A percentile compares a stretch with the other conserved stretches of the same genome.
Evolutionary conservation across 2,797 vertebrate species (phyloP).

Genomic region (Oreortyx pictus): DNA sequence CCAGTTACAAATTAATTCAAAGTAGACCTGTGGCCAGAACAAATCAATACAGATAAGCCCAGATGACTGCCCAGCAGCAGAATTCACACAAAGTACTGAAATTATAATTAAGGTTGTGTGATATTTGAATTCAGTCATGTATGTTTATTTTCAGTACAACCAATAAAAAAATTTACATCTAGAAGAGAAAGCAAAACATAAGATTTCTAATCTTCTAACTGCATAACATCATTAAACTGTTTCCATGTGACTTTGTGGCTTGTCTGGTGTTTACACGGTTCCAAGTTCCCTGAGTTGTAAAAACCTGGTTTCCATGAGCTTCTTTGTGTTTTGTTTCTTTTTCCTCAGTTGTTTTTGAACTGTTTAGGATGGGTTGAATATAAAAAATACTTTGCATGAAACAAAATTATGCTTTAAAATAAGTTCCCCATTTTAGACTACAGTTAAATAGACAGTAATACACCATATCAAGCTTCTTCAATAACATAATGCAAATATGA

Average conservation of each 20-base stretch:
- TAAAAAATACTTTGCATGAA: neutral
- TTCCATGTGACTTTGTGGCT: neutral
- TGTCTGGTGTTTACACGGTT: neutral
- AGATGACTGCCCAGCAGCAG: neutral
- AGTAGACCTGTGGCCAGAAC: neutral
- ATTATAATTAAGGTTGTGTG: neutral
- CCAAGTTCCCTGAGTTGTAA: neutral
- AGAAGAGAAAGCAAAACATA: neutral
- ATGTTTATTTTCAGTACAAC: neutral
- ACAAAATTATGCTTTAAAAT: neutral
- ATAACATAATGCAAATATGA: neutral
- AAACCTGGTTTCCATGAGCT: neutral
- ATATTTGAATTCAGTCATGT: neutral
- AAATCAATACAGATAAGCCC: neutral
- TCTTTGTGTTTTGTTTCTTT: neutral
- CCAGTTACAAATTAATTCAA: neutral
- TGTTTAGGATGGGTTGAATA: neutral
- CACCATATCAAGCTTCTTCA: accelerated
- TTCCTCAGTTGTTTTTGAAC: neutral
- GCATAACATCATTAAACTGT: neutral
- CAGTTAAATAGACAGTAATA: neutral
- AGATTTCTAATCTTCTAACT: neutral
- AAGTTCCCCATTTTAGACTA: neutral
- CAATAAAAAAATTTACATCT: neutral
- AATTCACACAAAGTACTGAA: neutral